Percentiles rank a stretch among this genome's conserved stretches.
Conservation (phyloP, 2,113 vertebrate species). For the Siniperca chuatsi region DNA sequence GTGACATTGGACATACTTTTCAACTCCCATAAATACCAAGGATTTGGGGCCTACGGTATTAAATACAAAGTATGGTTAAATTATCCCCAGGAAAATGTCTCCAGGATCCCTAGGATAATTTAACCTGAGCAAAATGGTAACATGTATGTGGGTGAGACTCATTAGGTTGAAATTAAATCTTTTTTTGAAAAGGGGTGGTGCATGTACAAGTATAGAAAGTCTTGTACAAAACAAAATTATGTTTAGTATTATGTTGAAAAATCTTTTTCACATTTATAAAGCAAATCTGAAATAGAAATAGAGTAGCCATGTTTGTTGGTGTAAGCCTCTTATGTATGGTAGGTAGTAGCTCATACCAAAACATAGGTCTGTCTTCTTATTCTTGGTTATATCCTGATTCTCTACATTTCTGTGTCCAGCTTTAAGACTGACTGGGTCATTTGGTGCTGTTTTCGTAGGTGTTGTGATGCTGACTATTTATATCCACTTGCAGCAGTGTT, state of each 20-base stretch:
- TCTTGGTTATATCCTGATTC: slow-evolving; percentile 6
- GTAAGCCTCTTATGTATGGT: background rate
- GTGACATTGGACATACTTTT: background rate
- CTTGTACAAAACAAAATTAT: background rate
- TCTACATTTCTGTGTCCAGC: slow-evolving; percentile 11
- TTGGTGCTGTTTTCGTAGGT: slow-evolving; percentile 46
- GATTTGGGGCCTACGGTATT: background rate
- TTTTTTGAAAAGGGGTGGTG: slow-evolving; percentile 1
- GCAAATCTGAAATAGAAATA: background rate
- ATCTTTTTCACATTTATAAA: background rate
- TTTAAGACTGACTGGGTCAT: slow-evolving; percentile 50
- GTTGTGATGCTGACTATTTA: slow-evolving; percentile 66
- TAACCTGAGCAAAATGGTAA: slow-evolving; percentile 10
- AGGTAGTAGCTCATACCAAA: background rate
- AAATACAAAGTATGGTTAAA: background rate
- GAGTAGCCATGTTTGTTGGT: background rate
- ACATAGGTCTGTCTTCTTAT: background rate
- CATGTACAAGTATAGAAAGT: background rate
- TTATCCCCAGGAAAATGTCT: background rate
- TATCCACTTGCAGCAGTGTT: slow-evolving; percentile 53
- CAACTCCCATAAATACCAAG: background rate
- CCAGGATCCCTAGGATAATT: background rate
- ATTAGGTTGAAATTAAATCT: background rate
- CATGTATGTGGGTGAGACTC: slow-evolving; percentile 6
- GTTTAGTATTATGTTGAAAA: background rate